phyloP scores from a whole-genome alignment of 2,888 invertebrate genomes.

The Tholera decimalis region DNA sequence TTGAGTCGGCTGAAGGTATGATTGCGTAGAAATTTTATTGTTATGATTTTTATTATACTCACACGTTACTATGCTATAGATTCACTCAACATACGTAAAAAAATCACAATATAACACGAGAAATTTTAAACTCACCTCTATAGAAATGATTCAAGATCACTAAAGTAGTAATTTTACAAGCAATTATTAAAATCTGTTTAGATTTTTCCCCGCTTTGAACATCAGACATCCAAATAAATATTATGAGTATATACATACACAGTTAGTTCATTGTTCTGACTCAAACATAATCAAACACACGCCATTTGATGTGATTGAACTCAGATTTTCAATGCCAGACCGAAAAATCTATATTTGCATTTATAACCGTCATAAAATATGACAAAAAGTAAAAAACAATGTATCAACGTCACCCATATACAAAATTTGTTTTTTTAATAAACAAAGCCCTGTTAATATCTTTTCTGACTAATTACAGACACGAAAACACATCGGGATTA shows the following conservation, averaged over 20 bases:
- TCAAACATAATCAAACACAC: slow-evolving; percentile 42
- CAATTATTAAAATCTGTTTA: slow-evolving; percentile 46
- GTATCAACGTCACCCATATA: slow-evolving; percentile 47
- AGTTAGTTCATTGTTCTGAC: slow-evolving; percentile 45
- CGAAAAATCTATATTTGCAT: slow-evolving; percentile 53
- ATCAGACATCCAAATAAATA: slow-evolving; percentile 47
- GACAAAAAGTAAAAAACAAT: slow-evolving; percentile 60
- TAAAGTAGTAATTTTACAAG: slow-evolving; percentile 24
- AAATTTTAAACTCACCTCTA: slow-evolving; percentile 1
- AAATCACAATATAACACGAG: slow-evolving; percentile 15
- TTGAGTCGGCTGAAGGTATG: slow-evolving; percentile 73
- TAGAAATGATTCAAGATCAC: slow-evolving; percentile 19
- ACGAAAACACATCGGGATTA: slow-evolving; percentile 70
- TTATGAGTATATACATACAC: slow-evolving; percentile 18
- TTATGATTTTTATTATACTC: slow-evolving; percentile 45
- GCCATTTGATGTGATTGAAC: slow-evolving; percentile 57
- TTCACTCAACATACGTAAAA: not conserved
- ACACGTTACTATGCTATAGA: slow-evolving; percentile 16
- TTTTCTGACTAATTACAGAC: slow-evolving; percentile 75
- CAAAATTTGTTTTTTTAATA: slow-evolving; percentile 66
- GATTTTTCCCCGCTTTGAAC: slow-evolving; percentile 44
- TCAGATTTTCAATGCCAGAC: slow-evolving; percentile 33
- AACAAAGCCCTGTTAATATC: slow-evolving; percentile 73
- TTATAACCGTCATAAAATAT: slow-evolving; percentile 63
- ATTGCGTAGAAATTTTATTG: slow-evolving; percentile 46